Conservation (phyloP, 1,140 invertebrate genomes). For the Pinna nobilis region DNA sequence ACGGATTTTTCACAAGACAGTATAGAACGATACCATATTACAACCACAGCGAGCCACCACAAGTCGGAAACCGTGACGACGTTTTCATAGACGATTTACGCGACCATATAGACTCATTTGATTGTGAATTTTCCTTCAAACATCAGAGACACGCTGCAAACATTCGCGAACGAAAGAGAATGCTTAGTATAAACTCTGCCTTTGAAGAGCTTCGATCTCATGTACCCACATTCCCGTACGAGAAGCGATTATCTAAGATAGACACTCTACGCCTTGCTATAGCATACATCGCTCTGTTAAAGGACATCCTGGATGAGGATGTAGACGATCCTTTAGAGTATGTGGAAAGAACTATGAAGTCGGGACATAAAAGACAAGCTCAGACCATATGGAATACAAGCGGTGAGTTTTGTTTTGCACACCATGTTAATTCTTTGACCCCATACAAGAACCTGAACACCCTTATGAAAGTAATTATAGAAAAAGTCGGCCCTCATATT, state of each 20-base stretch:
- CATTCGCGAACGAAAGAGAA: constrained; percentile 88
- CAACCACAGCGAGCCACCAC: not conserved
- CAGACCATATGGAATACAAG: constrained; percentile 96
- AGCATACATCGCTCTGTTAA: constrained; percentile 98
- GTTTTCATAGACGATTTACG: constrained; percentile 22
- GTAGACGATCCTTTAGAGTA: constrained; percentile 89
- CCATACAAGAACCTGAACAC: not conserved
- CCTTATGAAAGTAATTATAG: not conserved
- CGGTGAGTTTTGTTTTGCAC: constrained; percentile 79
- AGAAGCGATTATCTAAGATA: constrained; percentile 97
- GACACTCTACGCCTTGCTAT: constrained; percentile 97
- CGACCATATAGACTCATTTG: constrained; percentile 23
- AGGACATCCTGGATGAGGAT: constrained; percentile 90
- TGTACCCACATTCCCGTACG: constrained; percentile 99
- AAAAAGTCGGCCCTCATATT: too few species aligned
- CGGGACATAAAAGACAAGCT: constrained; percentile 88
- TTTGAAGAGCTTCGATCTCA: constrained; percentile 85
- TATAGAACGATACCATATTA: not conserved
- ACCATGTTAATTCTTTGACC: too few species aligned
- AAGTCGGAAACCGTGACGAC: constrained; percentile 27
- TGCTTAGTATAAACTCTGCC: constrained; percentile 98
- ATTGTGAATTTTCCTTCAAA: constrained; percentile 21
- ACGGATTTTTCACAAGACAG: not conserved
- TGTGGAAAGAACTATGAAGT: constrained; percentile 92
- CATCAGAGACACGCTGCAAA: constrained; percentile 49